phyloP scores from a whole-genome alignment of 2,797 vertebrate genomes.

The Phrynocephalus guinanensis region DNA sequence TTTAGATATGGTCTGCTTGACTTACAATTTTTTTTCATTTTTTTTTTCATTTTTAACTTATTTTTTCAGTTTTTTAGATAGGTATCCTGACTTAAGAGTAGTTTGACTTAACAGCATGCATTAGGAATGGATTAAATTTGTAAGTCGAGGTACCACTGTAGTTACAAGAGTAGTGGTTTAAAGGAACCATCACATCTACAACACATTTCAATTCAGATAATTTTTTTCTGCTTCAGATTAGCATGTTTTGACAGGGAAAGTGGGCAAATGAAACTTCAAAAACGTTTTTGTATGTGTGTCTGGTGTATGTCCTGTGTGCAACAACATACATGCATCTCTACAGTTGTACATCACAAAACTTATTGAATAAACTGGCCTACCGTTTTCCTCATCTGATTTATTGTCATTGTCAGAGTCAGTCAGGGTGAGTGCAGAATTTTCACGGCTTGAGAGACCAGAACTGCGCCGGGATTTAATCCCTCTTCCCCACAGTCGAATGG shows the following conservation, averaged over 20 bases:
- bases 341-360: background rate
- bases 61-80: too few relatives aligned
- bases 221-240: background rate
- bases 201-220: background rate
- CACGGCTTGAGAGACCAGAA: conserved; percentile 92
- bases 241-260: conserved; percentile 21
- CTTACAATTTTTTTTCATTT: too few relatives aligned
- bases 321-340: background rate
- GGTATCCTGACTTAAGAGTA: too few relatives aligned
- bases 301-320: background rate
- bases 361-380: conserved; percentile 80
- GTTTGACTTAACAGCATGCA: too few relatives aligned
- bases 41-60: too few relatives aligned
- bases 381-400: conserved; percentile 94
- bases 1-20: too few relatives aligned
- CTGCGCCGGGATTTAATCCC: conserved; percentile 90
- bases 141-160: too few relatives aligned
- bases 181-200: background rate
- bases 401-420: conserved; percentile 96
- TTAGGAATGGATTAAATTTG: too few relatives aligned
- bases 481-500: conserved; percentile 92
- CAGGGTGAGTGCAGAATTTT: conserved; percentile 94
- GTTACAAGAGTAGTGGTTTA: too few relatives aligned
- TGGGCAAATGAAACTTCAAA: conserved; percentile 50
- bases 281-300: conserved; percentile 4